These are phyloP conservation scores for Eulemur mongoz DNA, from an alignment of 2,797 vertebrate genomes.

Conservation along the genomic window DNA sequence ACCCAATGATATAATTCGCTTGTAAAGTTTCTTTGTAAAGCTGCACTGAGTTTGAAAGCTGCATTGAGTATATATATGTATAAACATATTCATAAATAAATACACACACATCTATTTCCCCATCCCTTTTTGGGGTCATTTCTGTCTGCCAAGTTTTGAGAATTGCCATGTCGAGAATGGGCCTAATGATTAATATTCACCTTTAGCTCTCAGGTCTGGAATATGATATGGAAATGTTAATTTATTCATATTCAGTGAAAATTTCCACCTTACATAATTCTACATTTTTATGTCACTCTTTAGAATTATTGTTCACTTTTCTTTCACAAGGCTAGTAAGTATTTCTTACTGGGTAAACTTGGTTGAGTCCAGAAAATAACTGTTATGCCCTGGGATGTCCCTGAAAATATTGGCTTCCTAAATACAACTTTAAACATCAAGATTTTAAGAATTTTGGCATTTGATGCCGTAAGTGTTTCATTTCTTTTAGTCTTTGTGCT, in stretches of 20 bases:
- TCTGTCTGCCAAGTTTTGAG: not conserved
- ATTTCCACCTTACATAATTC: not conserved
- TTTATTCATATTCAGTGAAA: conserved; percentile 22
- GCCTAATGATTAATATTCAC: not conserved
- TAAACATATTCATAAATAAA: not conserved
- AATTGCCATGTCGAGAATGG: not conserved
- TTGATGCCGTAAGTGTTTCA: not conserved
- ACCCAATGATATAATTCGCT: not conserved
- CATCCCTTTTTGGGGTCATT: not conserved
- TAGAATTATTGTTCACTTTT: not conserved
- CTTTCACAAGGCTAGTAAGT: not conserved
- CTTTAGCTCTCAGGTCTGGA: not conserved
- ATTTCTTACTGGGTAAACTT: conserved; percentile 48
- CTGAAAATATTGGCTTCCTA: conserved; percentile 3
- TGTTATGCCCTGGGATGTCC: not conserved
- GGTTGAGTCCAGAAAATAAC: not conserved
- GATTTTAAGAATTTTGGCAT: conserved; percentile 28
- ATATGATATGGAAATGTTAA: not conserved
- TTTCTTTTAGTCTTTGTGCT: conserved; percentile 37
- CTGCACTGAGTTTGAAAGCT: conserved; percentile 6
- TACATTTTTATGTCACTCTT: conserved; percentile 26
- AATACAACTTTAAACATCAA: conserved; percentile 20
- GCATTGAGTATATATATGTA: not conserved
- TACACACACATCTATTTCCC: not conserved
- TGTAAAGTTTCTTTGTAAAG: conserved; percentile 46